Percentiles rank a stretch among this genome's conserved stretches.
Evolutionary conservation across 1,140 invertebrate species (phyloP).

Genomic region (Pseudomyrmex dendroicus): DNA sequence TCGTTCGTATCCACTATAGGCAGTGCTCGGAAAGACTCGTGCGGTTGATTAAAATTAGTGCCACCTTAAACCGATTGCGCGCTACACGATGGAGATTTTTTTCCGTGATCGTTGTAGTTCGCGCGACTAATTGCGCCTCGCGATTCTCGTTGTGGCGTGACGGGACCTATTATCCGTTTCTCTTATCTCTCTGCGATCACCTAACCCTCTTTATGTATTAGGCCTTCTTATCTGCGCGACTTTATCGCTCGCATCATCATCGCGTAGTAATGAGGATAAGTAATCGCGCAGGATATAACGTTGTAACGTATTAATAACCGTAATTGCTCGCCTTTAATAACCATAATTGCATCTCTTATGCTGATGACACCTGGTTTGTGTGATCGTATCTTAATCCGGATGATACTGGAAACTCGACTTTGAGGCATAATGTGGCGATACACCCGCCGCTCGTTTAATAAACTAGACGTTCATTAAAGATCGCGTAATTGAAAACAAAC

Average conservation of each 20-base stretch:
- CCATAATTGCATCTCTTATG: constrained; percentile 55
- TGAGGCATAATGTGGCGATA: constrained; percentile 9
- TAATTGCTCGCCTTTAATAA: constrained; percentile 58
- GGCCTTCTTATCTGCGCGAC: constrained; percentile 31
- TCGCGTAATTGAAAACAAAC: constrained; percentile 36
- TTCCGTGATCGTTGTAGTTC: constrained; percentile 12
- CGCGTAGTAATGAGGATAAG: constrained; percentile 59
- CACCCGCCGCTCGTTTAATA: constrained; percentile 7
- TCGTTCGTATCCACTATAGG: constrained; percentile 3
- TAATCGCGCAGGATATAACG: constrained; percentile 47
- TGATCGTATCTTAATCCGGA: constrained; percentile 48
- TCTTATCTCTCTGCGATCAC: constrained; percentile 50
- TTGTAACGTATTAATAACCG: constrained; percentile 58
- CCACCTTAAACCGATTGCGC: constrained; percentile 12
- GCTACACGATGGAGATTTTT: constrained; percentile 52
- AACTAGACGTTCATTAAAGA: constrained; percentile 12
- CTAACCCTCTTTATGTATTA: constrained; percentile 60
- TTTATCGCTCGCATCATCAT: constrained; percentile 60
- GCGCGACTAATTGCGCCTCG: constrained; percentile 53
- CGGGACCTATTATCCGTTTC: constrained; percentile 52
- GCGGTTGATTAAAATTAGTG: constrained; percentile 56
- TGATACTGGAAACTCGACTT: constrained; percentile 37
- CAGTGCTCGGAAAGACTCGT: background rate
- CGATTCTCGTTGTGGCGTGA: constrained; percentile 57
- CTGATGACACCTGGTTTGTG: constrained; percentile 44